These are phyloP conservation scores for Apostichopus parvimensis DNA, from an alignment of 35 echinoderm and acorn worm genomes.

Conservation along the genomic window DNA sequence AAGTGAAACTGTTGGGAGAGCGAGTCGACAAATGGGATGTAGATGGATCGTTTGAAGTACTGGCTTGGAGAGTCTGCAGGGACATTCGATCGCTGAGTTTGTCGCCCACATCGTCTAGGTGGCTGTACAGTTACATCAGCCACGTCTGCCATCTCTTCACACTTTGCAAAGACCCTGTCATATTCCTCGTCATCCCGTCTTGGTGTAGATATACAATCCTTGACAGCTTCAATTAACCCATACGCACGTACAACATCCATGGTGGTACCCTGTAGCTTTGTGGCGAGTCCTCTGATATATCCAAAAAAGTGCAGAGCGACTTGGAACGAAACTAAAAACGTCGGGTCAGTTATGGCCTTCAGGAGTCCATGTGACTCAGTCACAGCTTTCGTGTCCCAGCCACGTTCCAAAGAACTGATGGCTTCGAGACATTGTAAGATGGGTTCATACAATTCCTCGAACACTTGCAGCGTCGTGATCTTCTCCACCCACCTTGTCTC, in stretches of 20 bases:
- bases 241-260: conserved; percentile 38
- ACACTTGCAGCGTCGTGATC: conserved; percentile 54
- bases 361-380: conserved; percentile 30
- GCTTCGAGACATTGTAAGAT: conserved; percentile 8
- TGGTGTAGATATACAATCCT: neutral
- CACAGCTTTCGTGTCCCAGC: conserved; percentile 45
- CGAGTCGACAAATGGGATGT: conserved; percentile 49
- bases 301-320: conserved; percentile 30
- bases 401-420: conserved; percentile 17
- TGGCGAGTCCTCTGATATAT: conserved; percentile 30
- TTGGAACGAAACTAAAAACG: conserved; percentile 35
- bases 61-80: conserved; percentile 15
- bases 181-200: conserved; percentile 10
- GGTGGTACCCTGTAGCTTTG: conserved; percentile 30
- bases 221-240: neutral
- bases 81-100: conserved; percentile 52
- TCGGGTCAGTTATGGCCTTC: conserved; percentile 10
- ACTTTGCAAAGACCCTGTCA: conserved; percentile 17
- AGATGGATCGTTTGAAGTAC: conserved; percentile 38
- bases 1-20: conserved; percentile 12
- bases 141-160: neutral
- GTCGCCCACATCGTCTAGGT: conserved; percentile 8
- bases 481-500: conserved; percentile 78
- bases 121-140: neutral
- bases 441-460: conserved; percentile 48